phyloP scores from a whole-genome alignment of 2,797 vertebrate species.

The Sebastes minor region DNA sequence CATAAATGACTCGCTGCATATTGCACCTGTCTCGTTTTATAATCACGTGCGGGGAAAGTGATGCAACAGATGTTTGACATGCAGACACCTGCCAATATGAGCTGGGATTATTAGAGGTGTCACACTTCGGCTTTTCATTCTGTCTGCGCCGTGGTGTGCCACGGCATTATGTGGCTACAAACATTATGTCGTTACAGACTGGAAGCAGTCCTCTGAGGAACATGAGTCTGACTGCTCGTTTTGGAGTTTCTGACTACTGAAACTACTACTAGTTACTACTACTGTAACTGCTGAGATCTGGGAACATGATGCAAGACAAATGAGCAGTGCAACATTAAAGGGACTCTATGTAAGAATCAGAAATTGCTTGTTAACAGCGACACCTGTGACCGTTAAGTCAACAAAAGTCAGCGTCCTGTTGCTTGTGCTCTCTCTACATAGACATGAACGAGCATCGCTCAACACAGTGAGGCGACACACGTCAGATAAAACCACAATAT shows the following conservation, averaged over 20 bases:
- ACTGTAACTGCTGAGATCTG: background rate
- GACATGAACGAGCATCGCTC: too few species aligned
- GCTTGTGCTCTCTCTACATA: too few species aligned
- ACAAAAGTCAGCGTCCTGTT: too few species aligned
- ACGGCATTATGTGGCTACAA: background rate
- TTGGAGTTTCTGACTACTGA: background rate
- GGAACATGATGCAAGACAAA: background rate
- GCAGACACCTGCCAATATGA: conserved; percentile 47
- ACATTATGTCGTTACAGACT: background rate
- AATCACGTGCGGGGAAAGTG: background rate
- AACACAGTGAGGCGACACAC: too few species aligned
- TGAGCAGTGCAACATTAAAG: background rate
- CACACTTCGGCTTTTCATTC: conserved; percentile 8
- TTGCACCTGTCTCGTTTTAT: conserved; percentile 57
- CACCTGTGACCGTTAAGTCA: too few species aligned
- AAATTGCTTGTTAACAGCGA: too few species aligned
- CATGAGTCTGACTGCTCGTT: background rate
- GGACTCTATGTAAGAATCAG: too few species aligned
- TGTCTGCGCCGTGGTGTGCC: background rate
- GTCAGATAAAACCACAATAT: too few species aligned
- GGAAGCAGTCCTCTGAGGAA: background rate
- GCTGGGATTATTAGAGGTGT: conserved; percentile 20
- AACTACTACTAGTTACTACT: too few species aligned
- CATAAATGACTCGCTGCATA: conserved; percentile 48
- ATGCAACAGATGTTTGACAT: conserved; percentile 48